Evolutionary conservation across 1,140 invertebrate species (phyloP), one percentile per base, ranked within the genome.

Genomic region (Neodiprion fabricii): DNA sequence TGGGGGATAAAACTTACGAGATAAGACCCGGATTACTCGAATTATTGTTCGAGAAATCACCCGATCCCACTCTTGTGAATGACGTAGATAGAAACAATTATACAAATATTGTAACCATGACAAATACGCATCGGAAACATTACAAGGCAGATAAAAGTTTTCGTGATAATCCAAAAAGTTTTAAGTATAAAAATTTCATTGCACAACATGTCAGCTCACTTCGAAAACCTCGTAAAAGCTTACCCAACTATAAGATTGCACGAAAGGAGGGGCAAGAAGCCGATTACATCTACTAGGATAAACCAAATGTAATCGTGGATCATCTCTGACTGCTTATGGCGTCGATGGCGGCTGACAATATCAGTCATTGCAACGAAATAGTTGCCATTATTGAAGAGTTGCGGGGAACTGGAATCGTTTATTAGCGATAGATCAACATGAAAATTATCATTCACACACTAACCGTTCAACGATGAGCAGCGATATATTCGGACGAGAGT

Each of bases 221-320:
- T 50, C 3, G 67, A 11, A 61, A 21, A 61, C 10, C 53, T 11
- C 1, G 10, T n/a, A 11, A 79, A 21, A 21, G 17, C 17, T 21
- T 21, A 21, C 17, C 17, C 17, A 21, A 21, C 17, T 21, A 21
- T 21, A 21, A 21, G 17, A 21, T 21, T 21, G 17, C 17, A 21
- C 17, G 17, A 21, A 21, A 21, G 17, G 17, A 21, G 17, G 17
- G 17, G 17, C 17, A 21, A 21, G 17, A 21, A 21, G 17, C 17
- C 17, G 17, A 21, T 74, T 80, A 82, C 76, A 79, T 79, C 67
- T 85, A 83, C 76, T 85, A 78, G 78, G 77, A 85, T 76, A 78
- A 86, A 79, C 76, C 80, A 28, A 83, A 85, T 75, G 84, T 85
- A 76, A 61, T 86, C 17, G 77, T 21, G 17, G 17, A 21, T 21